A percentile compares a stretch with the other conserved stretches of the same genome.
Conservation (phyloP, 2,113 vertebrate species). For the Spheniscus mendiculus region DNA sequence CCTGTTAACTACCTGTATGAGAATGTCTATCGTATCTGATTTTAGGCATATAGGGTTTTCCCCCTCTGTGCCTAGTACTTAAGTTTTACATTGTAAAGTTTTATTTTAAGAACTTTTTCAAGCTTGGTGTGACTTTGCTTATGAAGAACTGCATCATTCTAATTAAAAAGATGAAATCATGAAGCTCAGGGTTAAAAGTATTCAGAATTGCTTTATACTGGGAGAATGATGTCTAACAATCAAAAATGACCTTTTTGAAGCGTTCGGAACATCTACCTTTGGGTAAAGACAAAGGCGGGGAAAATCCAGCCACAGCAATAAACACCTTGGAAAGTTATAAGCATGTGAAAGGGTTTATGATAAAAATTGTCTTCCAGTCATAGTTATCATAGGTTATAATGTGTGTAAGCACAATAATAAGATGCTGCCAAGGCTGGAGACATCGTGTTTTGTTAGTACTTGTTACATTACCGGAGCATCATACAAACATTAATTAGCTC, state of each 20-base stretch:
- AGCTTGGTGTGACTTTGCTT: neutral
- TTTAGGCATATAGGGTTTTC: neutral
- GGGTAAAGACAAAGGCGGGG: neutral
- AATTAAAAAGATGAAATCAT: neutral
- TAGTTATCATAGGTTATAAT: constrained; percentile 19
- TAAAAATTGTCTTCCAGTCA: neutral
- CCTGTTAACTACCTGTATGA: neutral
- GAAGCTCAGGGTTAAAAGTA: neutral
- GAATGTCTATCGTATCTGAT: fast-evolving
- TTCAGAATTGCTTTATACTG: neutral
- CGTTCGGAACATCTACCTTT: neutral
- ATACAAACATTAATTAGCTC: neutral
- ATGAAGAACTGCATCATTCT: neutral
- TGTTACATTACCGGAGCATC: neutral
- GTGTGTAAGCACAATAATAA: neutral
- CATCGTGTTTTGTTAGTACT: constrained; percentile 23
- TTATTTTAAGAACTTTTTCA: neutral
- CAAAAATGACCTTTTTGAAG: neutral
- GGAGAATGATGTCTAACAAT: neutral
- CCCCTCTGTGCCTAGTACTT: neutral
- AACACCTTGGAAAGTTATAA: neutral
- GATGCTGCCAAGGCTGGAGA: neutral
- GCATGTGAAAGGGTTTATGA: neutral
- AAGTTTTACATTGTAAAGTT: neutral
- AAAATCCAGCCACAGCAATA: neutral